Percentiles rank a stretch among this genome's conserved stretches.
phyloP scores from a whole-genome alignment of 2,797 vertebrate species.

The Leucoraja ocellata region DNA sequence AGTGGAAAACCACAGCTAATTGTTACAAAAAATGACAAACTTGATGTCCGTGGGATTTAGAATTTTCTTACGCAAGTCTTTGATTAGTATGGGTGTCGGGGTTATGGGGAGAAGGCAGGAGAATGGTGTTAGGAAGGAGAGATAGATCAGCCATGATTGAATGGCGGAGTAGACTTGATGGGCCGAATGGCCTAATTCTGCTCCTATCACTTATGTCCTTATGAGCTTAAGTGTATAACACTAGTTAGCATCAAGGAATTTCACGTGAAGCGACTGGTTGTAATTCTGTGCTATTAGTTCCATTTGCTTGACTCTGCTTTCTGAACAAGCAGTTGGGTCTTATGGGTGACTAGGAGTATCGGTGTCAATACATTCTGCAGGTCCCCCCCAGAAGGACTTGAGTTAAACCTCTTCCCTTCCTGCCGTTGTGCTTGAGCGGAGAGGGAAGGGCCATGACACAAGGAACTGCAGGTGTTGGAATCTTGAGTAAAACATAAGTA shows the following conservation, averaged over 20 bases:
- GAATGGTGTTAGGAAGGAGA: no score
- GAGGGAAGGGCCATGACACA: not conserved
- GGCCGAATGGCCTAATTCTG: no score
- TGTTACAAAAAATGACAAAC: not conserved
- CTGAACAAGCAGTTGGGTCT: not conserved
- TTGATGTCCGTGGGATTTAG: not conserved
- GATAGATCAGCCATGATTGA: no score
- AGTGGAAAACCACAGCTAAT: not conserved
- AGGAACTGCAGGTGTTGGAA: no score
- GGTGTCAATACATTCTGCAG: not conserved
- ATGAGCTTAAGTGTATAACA: not conserved
- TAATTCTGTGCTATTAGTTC: not conserved
- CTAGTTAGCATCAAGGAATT: not conserved
- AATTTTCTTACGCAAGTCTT: not conserved
- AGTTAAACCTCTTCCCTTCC: not conserved
- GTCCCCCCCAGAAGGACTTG: not conserved
- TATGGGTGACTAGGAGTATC: not conserved
- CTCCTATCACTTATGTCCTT: no score
- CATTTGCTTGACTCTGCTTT: not conserved
- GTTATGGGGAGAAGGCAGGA: no score
- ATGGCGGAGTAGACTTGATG: no score
- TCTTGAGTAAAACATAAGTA: no score
- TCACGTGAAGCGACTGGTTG: not conserved
- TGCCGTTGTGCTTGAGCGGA: not conserved
- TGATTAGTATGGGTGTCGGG: no score